A percentile compares a stretch with the other conserved stretches of the same genome.
Conservation (phyloP, 2,113 vertebrate genomes). For the Pseudopipra pipra region DNA sequence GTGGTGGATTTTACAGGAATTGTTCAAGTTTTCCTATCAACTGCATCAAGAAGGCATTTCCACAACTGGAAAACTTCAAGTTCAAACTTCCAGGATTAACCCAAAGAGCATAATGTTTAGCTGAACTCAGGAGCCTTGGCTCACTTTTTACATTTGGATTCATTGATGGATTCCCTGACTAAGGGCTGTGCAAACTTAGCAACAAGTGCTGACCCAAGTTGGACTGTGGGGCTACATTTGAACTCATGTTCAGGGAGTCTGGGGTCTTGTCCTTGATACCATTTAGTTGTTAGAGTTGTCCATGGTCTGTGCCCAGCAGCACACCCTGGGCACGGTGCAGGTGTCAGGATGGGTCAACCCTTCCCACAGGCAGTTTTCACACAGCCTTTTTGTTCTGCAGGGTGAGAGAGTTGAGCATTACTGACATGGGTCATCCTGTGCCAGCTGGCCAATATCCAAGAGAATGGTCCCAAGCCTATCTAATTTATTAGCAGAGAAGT, state of each 20-base stretch:
- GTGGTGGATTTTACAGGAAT: not conserved
- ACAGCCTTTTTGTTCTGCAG: not conserved
- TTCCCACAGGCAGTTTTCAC: not conserved
- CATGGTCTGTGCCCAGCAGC: not conserved
- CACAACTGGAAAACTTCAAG: not conserved
- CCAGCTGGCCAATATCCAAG: not conserved
- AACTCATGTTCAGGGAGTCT: rapidly evolving
- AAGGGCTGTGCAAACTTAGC: not conserved
- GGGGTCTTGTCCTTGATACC: not conserved
- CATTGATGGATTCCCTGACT: not conserved
- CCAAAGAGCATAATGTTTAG: not conserved
- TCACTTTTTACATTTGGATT: rapidly evolving
- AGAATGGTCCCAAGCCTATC: not conserved
- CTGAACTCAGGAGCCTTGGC: not conserved
- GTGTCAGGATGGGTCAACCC: too few species aligned
- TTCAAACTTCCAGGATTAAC: not conserved
- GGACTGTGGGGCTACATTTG: not conserved
- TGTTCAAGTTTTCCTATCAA: not conserved
- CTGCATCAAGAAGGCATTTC: not conserved
- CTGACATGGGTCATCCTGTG: not conserved
- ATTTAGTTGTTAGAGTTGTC: not conserved
- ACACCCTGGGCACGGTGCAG: not conserved
- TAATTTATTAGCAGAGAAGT: not conserved
- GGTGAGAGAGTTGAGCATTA: not conserved
- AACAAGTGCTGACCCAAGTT: not conserved